Evolutionary conservation across 2,888 invertebrate species (phyloP), one percentile per base, ranked within the genome.

Genomic region (Aethes cnicana): DNA sequence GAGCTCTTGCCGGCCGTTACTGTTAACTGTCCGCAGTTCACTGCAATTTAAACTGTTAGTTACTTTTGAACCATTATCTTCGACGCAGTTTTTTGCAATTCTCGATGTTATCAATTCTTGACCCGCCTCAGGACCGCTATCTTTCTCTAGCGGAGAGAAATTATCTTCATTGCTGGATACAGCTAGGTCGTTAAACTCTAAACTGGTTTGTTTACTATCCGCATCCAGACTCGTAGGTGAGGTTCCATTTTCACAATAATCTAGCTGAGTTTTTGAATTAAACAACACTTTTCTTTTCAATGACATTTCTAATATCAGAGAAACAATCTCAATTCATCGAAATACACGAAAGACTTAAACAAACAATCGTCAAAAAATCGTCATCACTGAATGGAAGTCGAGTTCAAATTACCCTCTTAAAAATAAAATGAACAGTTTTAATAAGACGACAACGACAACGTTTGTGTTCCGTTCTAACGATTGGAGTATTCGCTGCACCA

Each of bases 231-330:
- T 26, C 5, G 6, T 49, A n/a, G 36, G 14, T 20, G 32, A 48
- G 30, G 8, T 23, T 2, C 16, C 25, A 16, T 35, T 47, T 21
- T 63, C 62, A 41, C 54, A 59, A 59, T 48, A 57, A 25, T 69
- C 62, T 30, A 66, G 53, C 39, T 55, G 32, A 17, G 49, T 41
- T 54, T 71, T 71, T 28, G 62, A 67, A 53, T 53, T 66, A 30
- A 69, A 72, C 20, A 69, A 69, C 18, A 68, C 58, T 60, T 63
- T 69, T 48, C 59, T 64, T 59, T 58, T 61, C 18, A 69, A 67
- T 33, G 75, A 69, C 75, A 79, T 77, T 21, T n/a, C 21, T 9
- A 11, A 4, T 11, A 9, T 14, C n/a, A 21, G 18, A 17, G 9
- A 30, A 20, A 8, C 1, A 7, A 8, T n/a, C n/a, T n/a, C n/a